Evolutionary conservation across 2,113 vertebrate species (phyloP).

Genomic region (Dipodomys stephensi): DNA sequence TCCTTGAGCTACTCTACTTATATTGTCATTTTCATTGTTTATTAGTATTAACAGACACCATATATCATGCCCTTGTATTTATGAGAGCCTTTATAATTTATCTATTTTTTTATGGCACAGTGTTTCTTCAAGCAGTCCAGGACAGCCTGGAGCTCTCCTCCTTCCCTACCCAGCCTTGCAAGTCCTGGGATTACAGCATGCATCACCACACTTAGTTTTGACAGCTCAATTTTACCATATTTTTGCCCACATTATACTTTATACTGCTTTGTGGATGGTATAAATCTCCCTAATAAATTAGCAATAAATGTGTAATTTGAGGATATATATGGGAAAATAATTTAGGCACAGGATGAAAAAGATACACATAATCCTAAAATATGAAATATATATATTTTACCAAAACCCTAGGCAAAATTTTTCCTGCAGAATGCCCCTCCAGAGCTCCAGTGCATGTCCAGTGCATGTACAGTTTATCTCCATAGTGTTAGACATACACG

Average conservation of each 20-base stretch:
- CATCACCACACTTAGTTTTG: not conserved
- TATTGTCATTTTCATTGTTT: not conserved
- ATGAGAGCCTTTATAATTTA: not conserved
- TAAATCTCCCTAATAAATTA: not conserved
- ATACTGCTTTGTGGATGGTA: too few relatives aligned
- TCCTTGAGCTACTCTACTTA: not conserved
- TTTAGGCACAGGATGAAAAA: not conserved
- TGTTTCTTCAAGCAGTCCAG: not conserved
- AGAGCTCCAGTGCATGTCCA: not conserved
- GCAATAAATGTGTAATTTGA: not conserved
- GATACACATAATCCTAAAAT: not conserved
- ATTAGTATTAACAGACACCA: not conserved
- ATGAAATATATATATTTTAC: not conserved
- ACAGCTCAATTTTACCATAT: too few relatives aligned
- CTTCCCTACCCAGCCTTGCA: not conserved
- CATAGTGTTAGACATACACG: too few relatives aligned
- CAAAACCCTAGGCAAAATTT: not conserved
- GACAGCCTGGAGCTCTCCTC: too few relatives aligned
- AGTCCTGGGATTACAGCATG: not conserved
- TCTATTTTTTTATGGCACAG: not conserved
- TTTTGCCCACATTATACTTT: too few relatives aligned
- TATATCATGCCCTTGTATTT: accelerated
- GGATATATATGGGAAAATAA: not conserved
- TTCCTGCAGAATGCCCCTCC: not conserved
- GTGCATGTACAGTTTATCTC: too few relatives aligned